Percentiles rank a stretch among this genome's conserved stretches.
Conservation (phyloP, 2,797 vertebrate species). For the Falco rusticolus region DNA sequence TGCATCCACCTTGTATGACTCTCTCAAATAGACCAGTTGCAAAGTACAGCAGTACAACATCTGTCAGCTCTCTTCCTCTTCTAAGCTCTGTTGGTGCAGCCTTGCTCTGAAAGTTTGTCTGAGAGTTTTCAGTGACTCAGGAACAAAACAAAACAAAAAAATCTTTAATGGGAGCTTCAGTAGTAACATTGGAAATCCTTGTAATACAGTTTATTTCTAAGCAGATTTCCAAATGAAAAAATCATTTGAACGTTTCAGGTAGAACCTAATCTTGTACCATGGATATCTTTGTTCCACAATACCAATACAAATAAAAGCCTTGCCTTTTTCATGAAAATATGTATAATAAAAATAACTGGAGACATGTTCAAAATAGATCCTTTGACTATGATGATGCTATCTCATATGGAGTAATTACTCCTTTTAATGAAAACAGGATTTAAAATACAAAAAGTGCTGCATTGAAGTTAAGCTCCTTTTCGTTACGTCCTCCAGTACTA, state of each 20-base stretch:
- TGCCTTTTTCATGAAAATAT: background rate
- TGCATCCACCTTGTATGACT: background rate
- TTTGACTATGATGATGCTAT: background rate
- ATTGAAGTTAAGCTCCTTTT: background rate
- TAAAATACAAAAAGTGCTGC: background rate
- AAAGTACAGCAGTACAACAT: background rate
- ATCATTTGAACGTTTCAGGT: background rate
- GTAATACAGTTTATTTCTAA: background rate
- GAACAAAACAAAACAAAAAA: background rate
- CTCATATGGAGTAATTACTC: background rate
- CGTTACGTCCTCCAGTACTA: background rate
- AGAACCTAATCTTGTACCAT: background rate
- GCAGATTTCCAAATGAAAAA: background rate
- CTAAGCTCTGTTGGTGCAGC: background rate
- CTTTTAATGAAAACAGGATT: background rate
- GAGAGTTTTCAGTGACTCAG: background rate
- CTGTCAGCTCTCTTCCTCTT: background rate
- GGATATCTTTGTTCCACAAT: background rate
- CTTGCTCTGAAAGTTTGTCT: background rate
- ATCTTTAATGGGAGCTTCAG: background rate
- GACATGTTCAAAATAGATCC: background rate
- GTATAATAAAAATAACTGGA: background rate
- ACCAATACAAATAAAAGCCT: background rate
- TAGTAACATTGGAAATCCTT: background rate
- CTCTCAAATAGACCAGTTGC: background rate